These are phyloP conservation scores for Ditylenchus weischeri DNA, from an alignment of 2,888 invertebrate genomes.

Conservation along the genomic window DNA sequence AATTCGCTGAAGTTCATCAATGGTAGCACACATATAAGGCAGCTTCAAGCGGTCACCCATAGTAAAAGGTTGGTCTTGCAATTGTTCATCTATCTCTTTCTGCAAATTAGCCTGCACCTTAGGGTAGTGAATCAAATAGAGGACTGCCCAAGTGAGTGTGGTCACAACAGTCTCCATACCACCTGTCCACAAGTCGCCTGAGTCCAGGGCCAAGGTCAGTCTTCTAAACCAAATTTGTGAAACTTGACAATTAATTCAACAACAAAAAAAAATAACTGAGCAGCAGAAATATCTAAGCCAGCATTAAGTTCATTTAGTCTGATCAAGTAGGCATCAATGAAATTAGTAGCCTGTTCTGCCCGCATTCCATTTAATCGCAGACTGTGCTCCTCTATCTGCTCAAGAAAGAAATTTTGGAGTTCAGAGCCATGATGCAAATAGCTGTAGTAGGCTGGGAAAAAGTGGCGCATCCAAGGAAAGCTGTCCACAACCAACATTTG, in stretches of 20 bases:
- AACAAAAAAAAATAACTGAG: conserved; percentile 5
- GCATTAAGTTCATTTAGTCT: conserved; percentile 26
- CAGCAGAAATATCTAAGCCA: neutral
- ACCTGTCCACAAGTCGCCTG: conserved; percentile 58
- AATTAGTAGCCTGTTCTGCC: conserved; percentile 35
- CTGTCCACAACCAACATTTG: conserved; percentile 46
- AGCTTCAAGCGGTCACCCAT: conserved; percentile 23
- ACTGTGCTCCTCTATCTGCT: conserved; percentile 40
- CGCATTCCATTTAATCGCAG: neutral
- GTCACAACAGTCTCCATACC: conserved; percentile 57
- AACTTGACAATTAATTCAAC: too few relatives aligned
- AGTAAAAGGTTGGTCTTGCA: conserved; percentile 20
- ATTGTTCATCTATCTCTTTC: conserved; percentile 28
- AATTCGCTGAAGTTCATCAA: conserved; percentile 52
- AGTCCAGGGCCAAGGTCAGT: conserved; percentile 44
- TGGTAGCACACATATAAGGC: conserved; percentile 45
- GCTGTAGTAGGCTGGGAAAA: conserved; percentile 41
- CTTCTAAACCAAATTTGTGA: conserved; percentile 32
- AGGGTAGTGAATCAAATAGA: conserved; percentile 49
- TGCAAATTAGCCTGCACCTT: conserved; percentile 42
- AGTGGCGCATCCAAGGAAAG: conserved; percentile 41
- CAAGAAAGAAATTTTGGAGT: conserved; percentile 46
- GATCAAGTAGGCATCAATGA: conserved; percentile 46
- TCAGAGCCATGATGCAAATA: conserved; percentile 48
- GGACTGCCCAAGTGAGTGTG: conserved; percentile 52